phyloP scores from a whole-genome alignment of 2,888 invertebrate species.

The Nomada goodeniana region DNA sequence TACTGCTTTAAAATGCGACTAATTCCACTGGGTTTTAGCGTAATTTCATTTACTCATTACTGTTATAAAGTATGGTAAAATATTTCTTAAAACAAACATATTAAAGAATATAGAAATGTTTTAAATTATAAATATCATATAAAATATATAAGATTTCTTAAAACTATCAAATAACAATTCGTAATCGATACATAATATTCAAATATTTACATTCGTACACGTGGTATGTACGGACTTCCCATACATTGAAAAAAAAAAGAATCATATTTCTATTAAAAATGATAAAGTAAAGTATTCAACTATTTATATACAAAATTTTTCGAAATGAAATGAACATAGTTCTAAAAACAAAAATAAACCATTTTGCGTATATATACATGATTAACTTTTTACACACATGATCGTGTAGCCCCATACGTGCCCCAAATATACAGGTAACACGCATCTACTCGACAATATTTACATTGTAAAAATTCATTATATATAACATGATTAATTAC shows the following conservation, averaged over 20 bases:
- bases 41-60: conserved; percentile 30
- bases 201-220: conserved; percentile 10
- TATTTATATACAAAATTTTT: conserved; percentile 18
- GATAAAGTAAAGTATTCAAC: conserved; percentile 13
- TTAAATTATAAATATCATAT: conserved; percentile 41
- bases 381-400: neutral
- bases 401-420: neutral
- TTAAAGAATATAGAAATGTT: conserved; percentile 22
- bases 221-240: conserved; percentile 10
- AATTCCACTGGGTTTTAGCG: conserved; percentile 39
- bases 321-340: neutral
- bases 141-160: conserved; percentile 34
- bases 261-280: conserved; percentile 5
- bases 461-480: conserved; percentile 13
- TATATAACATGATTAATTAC: neutral
- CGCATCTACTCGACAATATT: conserved; percentile 10
- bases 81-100: conserved; percentile 18
- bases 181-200: conserved; percentile 8
- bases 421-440: conserved; percentile 19
- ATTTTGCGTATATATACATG: neutral
- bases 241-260: conserved; percentile 7
- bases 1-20: conserved; percentile 38
- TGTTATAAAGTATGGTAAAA: conserved; percentile 19
- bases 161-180: conserved; percentile 17
- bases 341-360: conserved; percentile 20